Evolutionary conservation across 1,140 invertebrate species (phyloP).

Genomic region (Caenorhabditis elegans): WBcel235 BX284606.5:10161501-10162000

Average conservation of each 20-base stretch:
- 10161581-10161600: neutral
- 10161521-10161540: conserved; percentile 4
- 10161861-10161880: no score
- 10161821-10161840: no score
- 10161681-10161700: conserved; percentile 16
- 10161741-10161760: neutral
- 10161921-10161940: no score
- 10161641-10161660: neutral
- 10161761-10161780: no score
- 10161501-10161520: neutral
- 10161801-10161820: no score
- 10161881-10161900: no score
- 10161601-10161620: neutral
- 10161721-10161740: neutral
- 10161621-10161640: neutral
- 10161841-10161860: no score
- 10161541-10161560: conserved; percentile 22
- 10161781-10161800: no score
- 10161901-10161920: no score
- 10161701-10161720: neutral
- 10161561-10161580: conserved; percentile 13
- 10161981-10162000: no score
- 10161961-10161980: no score
- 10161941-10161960: no score
- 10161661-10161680: conserved; percentile 23